phyloP scores from a whole-genome alignment of 2,797 vertebrate genomes.

The Knipowitschia caucasica region DNA sequence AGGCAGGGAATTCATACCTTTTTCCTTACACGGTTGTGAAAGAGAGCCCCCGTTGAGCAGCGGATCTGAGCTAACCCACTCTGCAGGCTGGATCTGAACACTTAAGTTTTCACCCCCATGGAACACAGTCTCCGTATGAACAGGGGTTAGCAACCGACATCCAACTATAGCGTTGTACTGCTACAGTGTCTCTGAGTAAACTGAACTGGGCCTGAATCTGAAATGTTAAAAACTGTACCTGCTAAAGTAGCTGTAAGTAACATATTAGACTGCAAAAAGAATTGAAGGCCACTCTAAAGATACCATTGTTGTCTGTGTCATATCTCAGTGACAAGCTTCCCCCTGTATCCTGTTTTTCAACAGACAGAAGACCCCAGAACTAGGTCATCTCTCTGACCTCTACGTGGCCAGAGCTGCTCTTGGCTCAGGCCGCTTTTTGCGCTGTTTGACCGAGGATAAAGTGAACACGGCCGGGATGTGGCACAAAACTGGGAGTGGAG shows the following conservation, averaged over 20 bases:
- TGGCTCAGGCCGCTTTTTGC: constrained; percentile 38
- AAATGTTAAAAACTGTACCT: background rate
- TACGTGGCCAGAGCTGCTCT: constrained; percentile 35
- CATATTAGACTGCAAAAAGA: background rate
- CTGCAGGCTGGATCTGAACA: no score
- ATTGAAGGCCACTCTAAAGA: background rate
- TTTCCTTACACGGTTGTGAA: no score
- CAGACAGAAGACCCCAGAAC: constrained; percentile 28
- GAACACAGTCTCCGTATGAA: no score
- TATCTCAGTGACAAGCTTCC: constrained; percentile 18
- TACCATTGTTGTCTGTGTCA: background rate
- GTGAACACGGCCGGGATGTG: constrained; percentile 20
- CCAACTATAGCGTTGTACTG: no score
- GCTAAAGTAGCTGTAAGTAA: background rate
- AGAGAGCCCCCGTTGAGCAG: no score
- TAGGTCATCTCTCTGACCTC: constrained; percentile 51
- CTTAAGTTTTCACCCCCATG: no score
- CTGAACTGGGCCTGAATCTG: no score
- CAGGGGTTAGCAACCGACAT: no score
- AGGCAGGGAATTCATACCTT: no score
- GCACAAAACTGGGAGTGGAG: constrained; percentile 3
- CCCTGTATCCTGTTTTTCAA: constrained; percentile 24
- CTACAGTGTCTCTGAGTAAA: no score
- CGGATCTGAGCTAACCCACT: no score
- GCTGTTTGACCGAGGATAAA: constrained; percentile 40